Evolutionary conservation across 2,797 vertebrate species (phyloP).

Genomic region (Neopelma chrysocephalum): DNA sequence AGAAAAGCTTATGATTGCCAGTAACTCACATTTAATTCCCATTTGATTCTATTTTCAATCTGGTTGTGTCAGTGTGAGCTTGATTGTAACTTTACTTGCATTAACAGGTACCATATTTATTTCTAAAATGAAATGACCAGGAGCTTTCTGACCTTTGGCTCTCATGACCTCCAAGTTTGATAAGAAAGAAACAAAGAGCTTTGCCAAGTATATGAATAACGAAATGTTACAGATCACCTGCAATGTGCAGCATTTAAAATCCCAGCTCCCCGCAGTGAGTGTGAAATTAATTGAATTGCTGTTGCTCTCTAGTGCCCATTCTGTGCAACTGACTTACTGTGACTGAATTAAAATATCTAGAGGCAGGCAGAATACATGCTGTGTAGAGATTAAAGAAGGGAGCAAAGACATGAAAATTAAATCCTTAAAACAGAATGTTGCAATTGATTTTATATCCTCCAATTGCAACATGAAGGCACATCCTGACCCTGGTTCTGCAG

Average conservation of each 20-base stretch:
- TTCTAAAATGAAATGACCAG: slow-evolving; percentile 39
- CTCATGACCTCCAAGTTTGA: slow-evolving; percentile 28
- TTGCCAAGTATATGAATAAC: background rate
- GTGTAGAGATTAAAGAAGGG: slow-evolving; percentile 69
- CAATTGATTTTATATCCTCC: slow-evolving; percentile 45
- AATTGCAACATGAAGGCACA: background rate
- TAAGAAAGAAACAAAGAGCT: slow-evolving; percentile 46
- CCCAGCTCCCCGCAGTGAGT: slow-evolving; percentile 43
- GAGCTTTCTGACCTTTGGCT: slow-evolving; percentile 45
- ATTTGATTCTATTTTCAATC: slow-evolving; percentile 32
- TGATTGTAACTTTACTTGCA: slow-evolving; percentile 1
- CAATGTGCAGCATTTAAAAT: slow-evolving; percentile 56
- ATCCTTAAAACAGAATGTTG: slow-evolving; percentile 46
- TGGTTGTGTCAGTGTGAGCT: slow-evolving; percentile 15
- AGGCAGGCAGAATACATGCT: slow-evolving; percentile 65
- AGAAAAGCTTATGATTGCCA: background rate
- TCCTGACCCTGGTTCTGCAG: slow-evolving; percentile 14
- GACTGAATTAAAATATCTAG: slow-evolving; percentile 67
- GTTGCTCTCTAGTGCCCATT: slow-evolving; percentile 67
- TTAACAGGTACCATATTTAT: slow-evolving; percentile 23
- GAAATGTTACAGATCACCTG: slow-evolving; percentile 54
- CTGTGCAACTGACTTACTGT: slow-evolving; percentile 64
- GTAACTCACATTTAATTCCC: background rate
- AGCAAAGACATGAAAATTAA: slow-evolving; percentile 58
- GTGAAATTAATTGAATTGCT: slow-evolving; percentile 70